These are phyloP conservation scores for Acanthoscelides obtectus DNA, from an alignment of 2,888 invertebrate species.

Conservation along the genomic window DNA sequence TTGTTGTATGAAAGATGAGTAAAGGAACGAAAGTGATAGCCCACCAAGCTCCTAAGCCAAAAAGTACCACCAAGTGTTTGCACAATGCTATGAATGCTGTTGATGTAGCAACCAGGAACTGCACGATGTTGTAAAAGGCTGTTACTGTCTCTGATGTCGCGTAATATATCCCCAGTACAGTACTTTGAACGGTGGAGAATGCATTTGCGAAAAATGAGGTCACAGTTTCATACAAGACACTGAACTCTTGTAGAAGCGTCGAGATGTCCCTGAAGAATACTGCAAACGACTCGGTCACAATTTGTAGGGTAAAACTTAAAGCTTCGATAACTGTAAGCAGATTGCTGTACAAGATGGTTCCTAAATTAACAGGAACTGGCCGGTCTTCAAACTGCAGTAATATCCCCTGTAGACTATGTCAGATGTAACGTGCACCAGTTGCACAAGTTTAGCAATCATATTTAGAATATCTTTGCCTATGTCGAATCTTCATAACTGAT, in stretches of 20 bases:
- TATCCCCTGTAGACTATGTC: slow-evolving; percentile 16
- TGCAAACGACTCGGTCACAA: slow-evolving; percentile 30
- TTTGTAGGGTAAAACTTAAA: slow-evolving; percentile 7
- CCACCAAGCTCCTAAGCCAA: slow-evolving; percentile 39
- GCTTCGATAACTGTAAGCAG: slow-evolving; percentile 7
- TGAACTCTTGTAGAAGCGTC: slow-evolving; percentile 10
- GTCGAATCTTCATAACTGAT: background rate
- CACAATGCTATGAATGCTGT: slow-evolving; percentile 22
- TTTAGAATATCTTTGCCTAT: background rate
- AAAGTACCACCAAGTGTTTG: slow-evolving; percentile 31
- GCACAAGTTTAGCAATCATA: background rate
- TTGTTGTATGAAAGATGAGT: background rate
- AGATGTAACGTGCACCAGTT: background rate
- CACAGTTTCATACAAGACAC: background rate
- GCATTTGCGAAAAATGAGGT: no score
- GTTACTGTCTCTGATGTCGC: background rate
- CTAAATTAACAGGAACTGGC: slow-evolving; percentile 27
- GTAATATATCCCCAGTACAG: background rate
- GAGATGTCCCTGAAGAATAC: slow-evolving; percentile 31
- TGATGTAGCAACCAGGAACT: slow-evolving; percentile 3
- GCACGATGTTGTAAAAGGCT: slow-evolving; percentile 4
- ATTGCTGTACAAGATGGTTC: slow-evolving; percentile 12
- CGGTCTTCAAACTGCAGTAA: slow-evolving; percentile 30
- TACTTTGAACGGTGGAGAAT: no score
- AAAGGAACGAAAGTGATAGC: slow-evolving; percentile 33